Evolutionary conservation across 2,888 invertebrate genomes (phyloP).

Genomic region (Autographa pulchrina): DNA sequence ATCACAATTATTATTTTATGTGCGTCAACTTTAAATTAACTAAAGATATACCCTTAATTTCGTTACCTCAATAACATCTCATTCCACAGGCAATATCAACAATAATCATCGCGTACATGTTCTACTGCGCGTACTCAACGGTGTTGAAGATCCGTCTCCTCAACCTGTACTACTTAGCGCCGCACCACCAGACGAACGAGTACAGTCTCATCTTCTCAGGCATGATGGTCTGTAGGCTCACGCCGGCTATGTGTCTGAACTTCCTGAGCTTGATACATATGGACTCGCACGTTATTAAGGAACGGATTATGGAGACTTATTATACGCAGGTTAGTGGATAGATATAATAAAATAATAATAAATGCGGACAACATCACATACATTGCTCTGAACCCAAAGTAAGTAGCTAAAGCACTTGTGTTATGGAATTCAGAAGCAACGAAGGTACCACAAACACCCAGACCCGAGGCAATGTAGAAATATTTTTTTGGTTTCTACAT

Average conservation of each 20-base stretch:
- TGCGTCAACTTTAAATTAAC: no score
- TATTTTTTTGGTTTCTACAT: no score
- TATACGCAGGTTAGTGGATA: constrained; percentile 94
- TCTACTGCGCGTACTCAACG: constrained; percentile 99
- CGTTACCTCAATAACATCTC: background rate
- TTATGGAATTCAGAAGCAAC: no score
- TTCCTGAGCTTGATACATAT: constrained; percentile 99
- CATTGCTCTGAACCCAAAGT: no score
- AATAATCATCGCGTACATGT: constrained; percentile 97
- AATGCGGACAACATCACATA: no score
- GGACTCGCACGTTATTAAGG: constrained; percentile 97
- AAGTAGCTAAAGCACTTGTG: no score
- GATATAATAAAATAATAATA: background rate
- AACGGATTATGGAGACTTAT: constrained; percentile 95
- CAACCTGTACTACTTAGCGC: constrained; percentile 98
- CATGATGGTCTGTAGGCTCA: constrained; percentile 98
- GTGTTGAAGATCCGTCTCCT: constrained; percentile 98
- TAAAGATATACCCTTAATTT: no score
- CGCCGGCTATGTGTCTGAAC: constrained; percentile 99
- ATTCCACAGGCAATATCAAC: constrained; percentile 94
- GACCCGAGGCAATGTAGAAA: no score
- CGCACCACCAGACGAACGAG: constrained; percentile 99
- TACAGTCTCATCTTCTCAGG: constrained; percentile 99
- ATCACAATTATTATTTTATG: no score
- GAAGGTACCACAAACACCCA: no score